A percentile compares a stretch with the other conserved stretches of the same genome.
Conservation (phyloP, 2,797 vertebrate genomes). For the Babyrousa celebensis region DNA sequence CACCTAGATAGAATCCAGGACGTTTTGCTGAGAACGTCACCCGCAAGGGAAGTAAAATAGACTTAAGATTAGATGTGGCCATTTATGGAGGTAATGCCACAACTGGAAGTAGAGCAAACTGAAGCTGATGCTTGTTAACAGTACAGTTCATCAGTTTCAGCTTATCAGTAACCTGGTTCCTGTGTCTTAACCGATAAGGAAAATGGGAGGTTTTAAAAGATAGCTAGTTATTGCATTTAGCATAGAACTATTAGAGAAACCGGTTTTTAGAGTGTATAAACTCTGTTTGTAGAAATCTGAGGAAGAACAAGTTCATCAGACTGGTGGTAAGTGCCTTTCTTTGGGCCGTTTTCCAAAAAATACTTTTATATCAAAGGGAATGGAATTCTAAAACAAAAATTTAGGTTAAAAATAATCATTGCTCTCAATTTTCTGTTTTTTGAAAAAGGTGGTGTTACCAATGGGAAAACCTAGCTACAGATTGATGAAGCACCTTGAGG, state of each 20-base stretch:
- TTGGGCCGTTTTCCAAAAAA: background rate
- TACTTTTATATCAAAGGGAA: conserved; percentile 20
- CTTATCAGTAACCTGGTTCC: conserved; percentile 72
- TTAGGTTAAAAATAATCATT: conserved; percentile 11
- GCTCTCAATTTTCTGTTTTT: background rate
- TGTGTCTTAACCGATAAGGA: conserved; percentile 77
- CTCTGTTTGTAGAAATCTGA: background rate
- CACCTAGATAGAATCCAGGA: background rate
- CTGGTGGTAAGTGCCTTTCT: conserved; percentile 72
- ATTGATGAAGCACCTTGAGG: background rate
- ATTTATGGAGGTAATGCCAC: background rate
- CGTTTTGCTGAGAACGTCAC: conserved; percentile 49
- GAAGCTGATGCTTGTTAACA: background rate
- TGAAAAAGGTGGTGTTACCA: background rate
- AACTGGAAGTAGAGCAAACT: background rate
- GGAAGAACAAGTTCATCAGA: background rate
- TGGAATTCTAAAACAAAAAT: background rate
- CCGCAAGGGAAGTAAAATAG: background rate
- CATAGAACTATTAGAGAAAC: background rate
- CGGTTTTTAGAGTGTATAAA: background rate
- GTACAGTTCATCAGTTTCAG: background rate
- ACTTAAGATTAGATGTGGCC: background rate
- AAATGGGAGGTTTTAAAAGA: conserved; percentile 52
- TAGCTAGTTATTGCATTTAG: background rate
- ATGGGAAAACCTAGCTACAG: background rate